Base-by-base conservation (phyloP, 2,797 vertebrate species). In the Chaunax sp. region DNA sequence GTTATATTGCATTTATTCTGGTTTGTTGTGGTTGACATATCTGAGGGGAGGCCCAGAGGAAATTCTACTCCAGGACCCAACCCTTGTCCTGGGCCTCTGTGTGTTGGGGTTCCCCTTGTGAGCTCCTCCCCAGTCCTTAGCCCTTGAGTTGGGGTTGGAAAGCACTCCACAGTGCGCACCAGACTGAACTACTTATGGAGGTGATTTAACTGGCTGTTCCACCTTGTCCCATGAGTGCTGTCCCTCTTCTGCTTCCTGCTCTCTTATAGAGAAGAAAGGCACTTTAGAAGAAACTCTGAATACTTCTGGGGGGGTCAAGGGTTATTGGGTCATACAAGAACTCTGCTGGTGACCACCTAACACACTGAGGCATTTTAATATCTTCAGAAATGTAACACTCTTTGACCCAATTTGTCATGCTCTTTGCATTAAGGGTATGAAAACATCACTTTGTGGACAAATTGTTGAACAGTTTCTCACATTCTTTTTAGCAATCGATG, bases 31-130 rank as follows among this genome's bases (percentile, higher is more conserved):
- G 73, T 86, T 89, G 90, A 88, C 84, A 45, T 75, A 76, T 73
- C 86, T 91, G 89, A 87, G 89, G 67, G 68, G 62, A 77, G 82
- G 82, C 90, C n/a, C 91, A 91, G 83, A 70, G 72, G 89, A 89
- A 93, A 92, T 87, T 88, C 86, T 80, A 92, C 62, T 78, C 84
- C 68, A 71, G 57, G 79, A 88, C 84, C 72, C 73, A 71, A 77
- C 79, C 87, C 90, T 80, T 69, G 81, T 89, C 72, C 58, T 63
- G 90, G 89, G 90, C 90, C 89, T 88, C 90, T 45, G 69, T 12
- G 25, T 78, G 68, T 77, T 8, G 88, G 87, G 90, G 87, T 91
- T 90, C 87, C 89, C 90, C 89, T 53, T 63, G 64, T 81, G 80
- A 83, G 71, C 85, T 86, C 87, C 84, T 84, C 87, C 86, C 82